These are phyloP conservation scores for Chloroceryle inda DNA, from an alignment of 2,797 vertebrate genomes.

Conservation along the genomic window DNA sequence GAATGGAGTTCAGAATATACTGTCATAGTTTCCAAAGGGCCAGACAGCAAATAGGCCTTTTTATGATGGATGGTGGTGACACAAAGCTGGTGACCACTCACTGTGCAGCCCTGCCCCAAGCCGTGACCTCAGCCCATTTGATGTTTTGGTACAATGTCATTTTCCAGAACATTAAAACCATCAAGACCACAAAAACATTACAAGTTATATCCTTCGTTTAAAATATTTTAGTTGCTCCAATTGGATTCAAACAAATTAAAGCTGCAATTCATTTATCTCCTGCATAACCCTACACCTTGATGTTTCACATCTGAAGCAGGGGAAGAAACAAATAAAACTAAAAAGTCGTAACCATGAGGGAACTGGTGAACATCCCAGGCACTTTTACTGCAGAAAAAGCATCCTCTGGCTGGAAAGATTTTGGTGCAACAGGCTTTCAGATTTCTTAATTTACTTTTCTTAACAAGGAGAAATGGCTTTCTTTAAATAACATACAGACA, in stretches of 20 bases:
- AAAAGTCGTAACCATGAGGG: neutral
- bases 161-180: neutral
- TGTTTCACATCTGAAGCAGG: neutral
- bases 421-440: neutral
- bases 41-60: neutral
- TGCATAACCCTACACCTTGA: neutral
- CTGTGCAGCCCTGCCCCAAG: neutral
- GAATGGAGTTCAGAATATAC: neutral
- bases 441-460: neutral
- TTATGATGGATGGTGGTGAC: neutral
- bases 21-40: neutral
- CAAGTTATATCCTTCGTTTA: neutral
- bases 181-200: neutral
- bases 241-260: neutral
- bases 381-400: neutral
- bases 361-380: neutral
- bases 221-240: neutral
- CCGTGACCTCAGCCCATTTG: neutral
- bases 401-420: neutral
- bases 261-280: neutral
- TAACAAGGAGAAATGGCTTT: neutral
- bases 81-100: neutral
- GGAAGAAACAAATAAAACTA: neutral
- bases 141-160: neutral
- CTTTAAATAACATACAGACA: neutral